Percentiles rank a stretch among this genome's conserved stretches.
Conservation (phyloP, 2,797 vertebrate species). For the Rhodeus uyekii region DNA sequence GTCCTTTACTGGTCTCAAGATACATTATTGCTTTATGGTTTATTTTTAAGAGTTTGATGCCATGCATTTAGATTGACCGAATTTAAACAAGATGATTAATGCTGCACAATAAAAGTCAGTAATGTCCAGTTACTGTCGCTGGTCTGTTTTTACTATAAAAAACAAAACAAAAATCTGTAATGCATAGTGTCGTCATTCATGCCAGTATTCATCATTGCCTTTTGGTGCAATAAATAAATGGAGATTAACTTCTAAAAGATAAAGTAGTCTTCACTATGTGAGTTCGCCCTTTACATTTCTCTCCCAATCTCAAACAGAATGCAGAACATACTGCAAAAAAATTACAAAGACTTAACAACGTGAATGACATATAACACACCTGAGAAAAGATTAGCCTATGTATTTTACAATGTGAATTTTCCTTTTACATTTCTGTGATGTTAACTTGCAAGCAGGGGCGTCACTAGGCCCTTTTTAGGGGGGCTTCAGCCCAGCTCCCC, state of each 20-base stretch:
- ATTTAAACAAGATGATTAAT: not conserved
- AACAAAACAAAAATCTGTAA: too few species aligned
- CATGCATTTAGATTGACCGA: not conserved
- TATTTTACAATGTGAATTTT: not conserved
- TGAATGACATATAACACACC: not conserved
- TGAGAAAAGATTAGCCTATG: not conserved
- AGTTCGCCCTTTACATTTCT: not conserved
- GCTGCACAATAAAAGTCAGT: not conserved
- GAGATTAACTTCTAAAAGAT: not conserved
- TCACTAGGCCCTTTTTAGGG: too few species aligned
- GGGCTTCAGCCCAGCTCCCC: too few species aligned
- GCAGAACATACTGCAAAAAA: not conserved
- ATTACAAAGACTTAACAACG: not conserved
- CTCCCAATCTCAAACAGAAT: not conserved
- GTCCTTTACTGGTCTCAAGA: too few species aligned
- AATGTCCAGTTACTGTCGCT: not conserved
- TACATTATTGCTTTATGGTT: too few species aligned
- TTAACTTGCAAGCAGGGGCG: too few species aligned
- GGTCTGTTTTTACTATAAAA: too few species aligned
- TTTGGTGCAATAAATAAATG: not conserved
- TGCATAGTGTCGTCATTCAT: too few species aligned
- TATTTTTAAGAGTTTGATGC: not conserved
- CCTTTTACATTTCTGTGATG: not conserved
- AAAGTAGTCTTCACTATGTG: not conserved
- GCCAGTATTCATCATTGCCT: too few species aligned